Evolutionary conservation across 2,797 vertebrate genomes (phyloP).

Genomic region (Cichlasoma orientale): DNA sequence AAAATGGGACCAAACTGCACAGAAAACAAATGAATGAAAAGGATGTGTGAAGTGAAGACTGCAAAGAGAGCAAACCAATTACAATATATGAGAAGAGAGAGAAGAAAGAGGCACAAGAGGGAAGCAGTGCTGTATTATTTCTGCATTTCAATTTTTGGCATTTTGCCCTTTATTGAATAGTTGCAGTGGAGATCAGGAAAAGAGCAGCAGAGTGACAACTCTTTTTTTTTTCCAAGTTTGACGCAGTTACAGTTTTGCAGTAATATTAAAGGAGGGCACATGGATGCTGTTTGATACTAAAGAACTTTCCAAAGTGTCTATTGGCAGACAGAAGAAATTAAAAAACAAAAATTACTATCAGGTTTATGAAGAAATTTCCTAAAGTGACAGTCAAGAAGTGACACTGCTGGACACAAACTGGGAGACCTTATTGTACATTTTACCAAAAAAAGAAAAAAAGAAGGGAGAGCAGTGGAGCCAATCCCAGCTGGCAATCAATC

Average conservation of each 20-base stretch:
- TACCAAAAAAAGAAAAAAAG: too few relatives aligned
- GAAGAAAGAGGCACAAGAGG: background rate
- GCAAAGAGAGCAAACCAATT: background rate
- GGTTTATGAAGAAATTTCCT: background rate
- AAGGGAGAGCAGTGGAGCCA: too few relatives aligned
- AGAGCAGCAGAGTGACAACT: background rate
- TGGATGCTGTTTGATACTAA: background rate
- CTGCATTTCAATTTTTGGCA: background rate
- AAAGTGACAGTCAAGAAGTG: background rate
- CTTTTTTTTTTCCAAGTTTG: background rate
- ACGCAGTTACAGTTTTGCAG: background rate
- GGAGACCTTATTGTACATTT: background rate
- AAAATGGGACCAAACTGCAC: background rate
- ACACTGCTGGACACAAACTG: too few relatives aligned
- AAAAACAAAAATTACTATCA: background rate
- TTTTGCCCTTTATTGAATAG: background rate
- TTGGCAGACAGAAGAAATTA: rapidly evolving
- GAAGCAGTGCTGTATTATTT: background rate
- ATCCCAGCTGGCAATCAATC: background rate
- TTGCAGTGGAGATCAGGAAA: background rate
- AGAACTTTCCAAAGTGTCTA: background rate
- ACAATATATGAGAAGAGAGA: background rate
- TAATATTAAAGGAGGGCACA: background rate
- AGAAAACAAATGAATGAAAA: background rate
- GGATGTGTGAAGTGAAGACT: background rate